Evolutionary conservation across 2,113 vertebrate species (phyloP), one percentile per base, ranked within the genome.

Genomic region (Anguilla japonica): DNA sequence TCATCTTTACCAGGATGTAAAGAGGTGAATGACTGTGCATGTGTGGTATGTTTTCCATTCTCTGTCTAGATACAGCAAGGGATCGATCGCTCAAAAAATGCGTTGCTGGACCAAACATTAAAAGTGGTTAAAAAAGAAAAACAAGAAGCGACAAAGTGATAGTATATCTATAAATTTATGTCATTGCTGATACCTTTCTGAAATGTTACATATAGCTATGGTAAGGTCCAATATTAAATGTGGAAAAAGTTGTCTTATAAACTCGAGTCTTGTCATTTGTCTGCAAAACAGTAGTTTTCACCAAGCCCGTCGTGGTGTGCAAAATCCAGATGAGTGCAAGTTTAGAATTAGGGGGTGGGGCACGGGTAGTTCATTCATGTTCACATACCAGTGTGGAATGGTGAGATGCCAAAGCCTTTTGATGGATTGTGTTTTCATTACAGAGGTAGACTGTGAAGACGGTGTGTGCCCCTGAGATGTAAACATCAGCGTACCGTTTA

Each of bases 21-120:
- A 84, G 79, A 92, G 90, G 94, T 95, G 95, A 94, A 93, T 94
- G 96, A 91, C 1, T 94, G 96, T 96, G 96, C 96, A 95, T 95
- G 96, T 97, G 94, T 93, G 87, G 92, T 96, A 87, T 86, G 94
- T 96, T 90, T 87, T 93, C 50, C 87, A 41, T 88, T 94, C 84
- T 83, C 93, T 93, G 3, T 78, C 94, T 92, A 91, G 13, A 60
- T 93, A 90, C 92, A 89, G 91, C 93, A 94, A 95, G 91, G 94
- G 95, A 92, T 91, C 93, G 88, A 92, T 92, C 91, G 95, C 94
- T 86, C 91, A 80, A 92, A 81, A 87, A 90, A 90, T 94, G 93
- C 92, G 93, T 93, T 96, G 94, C 93, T 92, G 96, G 96, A 97
- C 96, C 96, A 97, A 97, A 96, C 94, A 95, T 94, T 75, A 93